Conservation (phyloP, 2,797 vertebrate species). For the Myotis daubentonii region DNA sequence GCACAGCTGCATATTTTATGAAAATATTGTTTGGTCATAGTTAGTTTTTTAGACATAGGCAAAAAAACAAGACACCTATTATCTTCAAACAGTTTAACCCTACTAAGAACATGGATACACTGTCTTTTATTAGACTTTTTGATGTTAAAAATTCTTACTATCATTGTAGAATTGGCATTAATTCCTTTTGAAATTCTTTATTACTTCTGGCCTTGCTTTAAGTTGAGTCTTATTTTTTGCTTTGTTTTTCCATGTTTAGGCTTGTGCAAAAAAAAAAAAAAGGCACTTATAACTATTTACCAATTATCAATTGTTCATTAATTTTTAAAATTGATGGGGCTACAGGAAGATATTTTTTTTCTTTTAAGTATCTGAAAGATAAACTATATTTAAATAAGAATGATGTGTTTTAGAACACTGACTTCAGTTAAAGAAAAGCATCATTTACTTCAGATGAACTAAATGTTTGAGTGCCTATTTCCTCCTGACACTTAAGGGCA, state of each 20-base stretch:
- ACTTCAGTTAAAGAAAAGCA: conserved; percentile 36
- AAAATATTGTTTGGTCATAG: conserved; percentile 13
- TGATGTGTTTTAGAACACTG: conserved; percentile 40
- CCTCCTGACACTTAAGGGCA: background rate
- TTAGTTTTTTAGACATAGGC: conserved; percentile 19
- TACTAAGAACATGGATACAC: background rate
- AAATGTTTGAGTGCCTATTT: conserved; percentile 24
- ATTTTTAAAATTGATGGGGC: conserved; percentile 46
- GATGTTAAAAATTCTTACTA: background rate
- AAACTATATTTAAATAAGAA: conserved; percentile 51
- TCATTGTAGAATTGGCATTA: conserved; percentile 32
- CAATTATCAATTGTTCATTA: background rate
- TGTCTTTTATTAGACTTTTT: conserved; percentile 37
- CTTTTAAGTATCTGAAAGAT: conserved; percentile 14
- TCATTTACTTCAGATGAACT: conserved; percentile 43
- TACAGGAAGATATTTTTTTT: background rate
- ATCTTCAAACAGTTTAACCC: conserved; percentile 18
- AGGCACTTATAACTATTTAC: conserved; percentile 45
- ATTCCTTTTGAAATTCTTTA: conserved; percentile 45
- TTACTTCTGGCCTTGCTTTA: conserved; percentile 49
- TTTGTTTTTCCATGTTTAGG: conserved; percentile 17
- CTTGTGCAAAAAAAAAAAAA: background rate
- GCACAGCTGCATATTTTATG: conserved; percentile 18
- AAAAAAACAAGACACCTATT: background rate
- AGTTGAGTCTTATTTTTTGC: background rate